Percentiles rank a stretch among this genome's conserved stretches.
These are phyloP conservation scores for Clarias pachynema DNA, from an alignment of 2,797 vertebrate species.

Conservation along the genomic window DNA sequence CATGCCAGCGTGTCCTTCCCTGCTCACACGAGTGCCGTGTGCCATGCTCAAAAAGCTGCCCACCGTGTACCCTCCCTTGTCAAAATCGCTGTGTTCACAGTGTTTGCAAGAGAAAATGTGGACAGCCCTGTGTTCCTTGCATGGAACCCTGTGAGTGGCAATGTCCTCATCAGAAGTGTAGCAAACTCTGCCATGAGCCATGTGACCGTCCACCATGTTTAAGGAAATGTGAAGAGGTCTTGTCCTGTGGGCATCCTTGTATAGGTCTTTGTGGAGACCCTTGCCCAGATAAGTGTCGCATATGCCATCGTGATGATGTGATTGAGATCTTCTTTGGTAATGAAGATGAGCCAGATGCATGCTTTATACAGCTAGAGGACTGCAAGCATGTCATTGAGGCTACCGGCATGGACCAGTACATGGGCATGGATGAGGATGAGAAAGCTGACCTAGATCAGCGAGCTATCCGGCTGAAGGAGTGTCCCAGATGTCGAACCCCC, in stretches of 20 bases:
- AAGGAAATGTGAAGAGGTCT: constrained; percentile 74
- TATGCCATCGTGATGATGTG: constrained; percentile 83
- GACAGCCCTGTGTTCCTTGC: constrained; percentile 81
- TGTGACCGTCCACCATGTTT: constrained; percentile 86
- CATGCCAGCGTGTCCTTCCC: constrained; percentile 79
- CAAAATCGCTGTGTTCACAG: constrained; percentile 90
- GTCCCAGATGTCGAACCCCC: constrained; percentile 84
- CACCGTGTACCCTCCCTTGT: constrained; percentile 80
- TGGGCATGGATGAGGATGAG: constrained; percentile 69
- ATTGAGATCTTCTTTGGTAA: constrained; percentile 89
- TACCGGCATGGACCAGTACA: constrained; percentile 84
- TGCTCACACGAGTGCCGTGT: constrained; percentile 86
- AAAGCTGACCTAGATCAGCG: constrained; percentile 57
- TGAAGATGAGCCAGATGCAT: constrained; percentile 83
- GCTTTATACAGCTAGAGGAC: constrained; percentile 88
- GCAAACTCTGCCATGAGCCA: constrained; percentile 85
- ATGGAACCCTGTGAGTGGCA: constrained; percentile 84
- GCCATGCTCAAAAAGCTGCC: constrained; percentile 83
- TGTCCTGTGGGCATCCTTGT: constrained; percentile 85
- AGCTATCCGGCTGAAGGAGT: constrained; percentile 86
- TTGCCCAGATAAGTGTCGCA: constrained; percentile 86
- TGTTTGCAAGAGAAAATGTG: constrained; percentile 81
- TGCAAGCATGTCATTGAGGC: constrained; percentile 86
- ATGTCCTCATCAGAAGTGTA: constrained; percentile 84
- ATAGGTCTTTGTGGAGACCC: constrained; percentile 90